phyloP scores from a whole-genome alignment of 2,797 vertebrate genomes.

The Zenarchopterus dispar region DNA sequence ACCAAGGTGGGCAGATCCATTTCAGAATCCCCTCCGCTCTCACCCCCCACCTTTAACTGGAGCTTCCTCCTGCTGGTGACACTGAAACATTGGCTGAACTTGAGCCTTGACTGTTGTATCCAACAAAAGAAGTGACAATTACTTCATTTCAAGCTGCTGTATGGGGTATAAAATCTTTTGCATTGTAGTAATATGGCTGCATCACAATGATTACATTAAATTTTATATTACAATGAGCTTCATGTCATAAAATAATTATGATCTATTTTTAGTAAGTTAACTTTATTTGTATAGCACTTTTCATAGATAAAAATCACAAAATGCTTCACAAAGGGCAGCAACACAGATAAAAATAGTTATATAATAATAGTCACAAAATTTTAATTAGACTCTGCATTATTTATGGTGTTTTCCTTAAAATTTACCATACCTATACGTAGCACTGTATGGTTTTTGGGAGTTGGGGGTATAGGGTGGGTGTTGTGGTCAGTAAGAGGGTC shows the following conservation, averaged over 20 bases:
- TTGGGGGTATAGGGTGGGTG: too few relatives aligned
- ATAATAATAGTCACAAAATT: constrained; percentile 31
- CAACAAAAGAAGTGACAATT: constrained; percentile 48
- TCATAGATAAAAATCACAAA: too few relatives aligned
- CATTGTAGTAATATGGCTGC: not conserved
- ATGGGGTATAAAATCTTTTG: constrained; percentile 74
- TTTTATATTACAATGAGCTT: not conserved
- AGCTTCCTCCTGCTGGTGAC: constrained; percentile 77
- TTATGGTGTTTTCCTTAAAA: constrained; percentile 16
- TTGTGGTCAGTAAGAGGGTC: constrained; percentile 21
- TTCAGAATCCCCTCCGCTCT: constrained; percentile 56
- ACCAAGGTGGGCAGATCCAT: constrained; percentile 98
- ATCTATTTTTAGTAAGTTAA: too few relatives aligned
- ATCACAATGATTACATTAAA: too few relatives aligned
- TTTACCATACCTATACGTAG: constrained; percentile 26
- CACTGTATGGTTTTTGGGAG: not conserved
- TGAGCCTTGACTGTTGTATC: constrained; percentile 37
- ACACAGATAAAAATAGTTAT: not conserved
- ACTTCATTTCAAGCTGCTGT: constrained; percentile 75
- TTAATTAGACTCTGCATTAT: constrained; percentile 50
- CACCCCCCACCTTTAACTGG: constrained; percentile 67
- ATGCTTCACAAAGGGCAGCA: too few relatives aligned
- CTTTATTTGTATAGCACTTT: too few relatives aligned
- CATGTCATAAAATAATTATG: too few relatives aligned
- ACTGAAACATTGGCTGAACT: constrained; percentile 57